Percentiles rank a stretch among this genome's conserved stretches.
Evolutionary conservation across 30 jellyfish, hydroid and myxozoan genomes (phyloP).

Genomic region (Cassiopea andromeda): DNA sequence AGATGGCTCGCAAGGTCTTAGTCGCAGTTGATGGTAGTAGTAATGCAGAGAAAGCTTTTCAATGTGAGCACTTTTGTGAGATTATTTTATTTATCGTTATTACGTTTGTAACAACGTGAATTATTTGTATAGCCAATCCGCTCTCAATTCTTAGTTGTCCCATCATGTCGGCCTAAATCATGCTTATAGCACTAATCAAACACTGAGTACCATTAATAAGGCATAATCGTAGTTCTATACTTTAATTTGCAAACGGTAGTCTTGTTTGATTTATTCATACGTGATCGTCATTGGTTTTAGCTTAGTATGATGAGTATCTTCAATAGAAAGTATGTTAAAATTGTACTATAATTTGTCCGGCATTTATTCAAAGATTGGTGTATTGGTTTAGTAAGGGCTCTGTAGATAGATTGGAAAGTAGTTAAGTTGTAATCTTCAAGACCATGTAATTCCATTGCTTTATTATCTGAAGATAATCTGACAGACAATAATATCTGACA

Average conservation of each 20-base stretch:
- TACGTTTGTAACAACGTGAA: not conserved
- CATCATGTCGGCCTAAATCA: constrained; percentile 31
- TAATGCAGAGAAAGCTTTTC: constrained; percentile 80
- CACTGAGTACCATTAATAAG: not conserved
- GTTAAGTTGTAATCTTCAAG: too few species aligned
- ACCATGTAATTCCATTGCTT: too few species aligned
- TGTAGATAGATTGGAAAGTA: too few species aligned
- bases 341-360: too few species aligned
- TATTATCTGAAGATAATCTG: too few species aligned
- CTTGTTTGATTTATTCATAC: not conserved
- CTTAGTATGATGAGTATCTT: too few species aligned
- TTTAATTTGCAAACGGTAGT: not conserved
- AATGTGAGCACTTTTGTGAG: constrained; percentile 57
- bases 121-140: not conserved
- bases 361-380: too few species aligned
- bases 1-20: constrained; percentile 79
- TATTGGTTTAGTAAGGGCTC: too few species aligned
- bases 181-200: not conserved
- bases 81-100: not conserved
- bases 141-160: not conserved
- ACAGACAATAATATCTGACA: too few species aligned
- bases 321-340: too few species aligned
- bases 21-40: constrained; percentile 91
- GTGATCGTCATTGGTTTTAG: too few species aligned
- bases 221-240: not conserved